A percentile compares a stretch with the other conserved stretches of the same genome.
Conservation (phyloP, 2,888 invertebrate genomes). For the Gryllus longicercus region DNA sequence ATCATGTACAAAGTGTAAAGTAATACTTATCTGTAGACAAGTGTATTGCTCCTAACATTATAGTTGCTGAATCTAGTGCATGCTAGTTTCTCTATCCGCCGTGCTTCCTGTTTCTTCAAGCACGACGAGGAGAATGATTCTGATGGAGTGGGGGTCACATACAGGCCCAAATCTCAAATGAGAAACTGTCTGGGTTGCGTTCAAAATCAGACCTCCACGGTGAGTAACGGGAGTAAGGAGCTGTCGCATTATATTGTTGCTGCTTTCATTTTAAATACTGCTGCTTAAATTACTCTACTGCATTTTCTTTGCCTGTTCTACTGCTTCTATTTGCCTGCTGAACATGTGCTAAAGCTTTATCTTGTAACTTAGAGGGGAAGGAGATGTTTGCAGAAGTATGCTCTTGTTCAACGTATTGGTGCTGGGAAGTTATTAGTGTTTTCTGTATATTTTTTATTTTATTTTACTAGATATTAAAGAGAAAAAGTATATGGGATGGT, state of each 20-base stretch:
- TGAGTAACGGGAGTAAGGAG: constrained; percentile 53
- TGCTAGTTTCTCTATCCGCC: constrained; percentile 31
- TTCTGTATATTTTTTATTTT: no score
- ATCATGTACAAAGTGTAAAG: neutral
- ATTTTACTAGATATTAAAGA: no score
- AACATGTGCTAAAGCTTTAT: neutral
- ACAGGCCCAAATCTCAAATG: constrained; percentile 55
- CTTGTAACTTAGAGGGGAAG: no score
- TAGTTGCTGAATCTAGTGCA: constrained; percentile 27
- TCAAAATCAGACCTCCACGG: constrained; percentile 70
- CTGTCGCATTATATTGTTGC: neutral
- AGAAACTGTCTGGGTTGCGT: constrained; percentile 71
- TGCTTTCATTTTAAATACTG: neutral
- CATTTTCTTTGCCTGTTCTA: neutral
- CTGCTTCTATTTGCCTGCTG: constrained; percentile 7
- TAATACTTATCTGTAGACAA: neutral
- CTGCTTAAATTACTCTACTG: constrained; percentile 17
- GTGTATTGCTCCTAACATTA: constrained; percentile 6
- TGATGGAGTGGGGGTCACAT: constrained; percentile 61
- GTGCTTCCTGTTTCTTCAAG: constrained; percentile 39
- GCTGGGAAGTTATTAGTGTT: no score
- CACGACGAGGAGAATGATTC: constrained; percentile 54
- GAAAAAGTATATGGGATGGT: no score
- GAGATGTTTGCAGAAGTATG: no score
- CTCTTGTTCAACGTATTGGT: no score